Base-by-base conservation (phyloP, 2,888 invertebrate genomes). In the Lithophane socia region DNA sequence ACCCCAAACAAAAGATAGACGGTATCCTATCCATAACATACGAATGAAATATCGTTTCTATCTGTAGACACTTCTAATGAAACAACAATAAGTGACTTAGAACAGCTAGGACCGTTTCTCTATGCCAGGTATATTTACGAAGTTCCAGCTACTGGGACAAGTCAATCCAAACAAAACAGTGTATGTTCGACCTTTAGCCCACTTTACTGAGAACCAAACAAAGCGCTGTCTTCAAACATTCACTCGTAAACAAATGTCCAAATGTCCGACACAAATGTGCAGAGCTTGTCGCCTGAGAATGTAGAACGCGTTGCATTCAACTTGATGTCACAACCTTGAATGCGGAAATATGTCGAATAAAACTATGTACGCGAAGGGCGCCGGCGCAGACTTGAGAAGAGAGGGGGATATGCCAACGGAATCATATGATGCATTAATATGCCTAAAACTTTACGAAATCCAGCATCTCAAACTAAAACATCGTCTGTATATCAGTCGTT, bases 331-430 rank as follows among this genome's bases (percentile, higher is more conserved):
- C 86, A 83, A 83, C 84, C 84, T 84, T 84, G 86, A 84, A 84
- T 84, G 84, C 84, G 86, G 84, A 84, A 84, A 86, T 86, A 86
- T 84, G 86, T 84, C 86, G 74, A 86, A 84, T 86, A 78, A 83
- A 84, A 83, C 83, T 77, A 74, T 72, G 83, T 70, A 70, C 58
- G 75, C 42, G 84, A 83, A 84, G 86, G 84, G 86, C 72, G 64
- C 63, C 60, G 10, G 54, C 66, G 16, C n/a, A 5, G 82, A 78
- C 37, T 49, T 70, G 16, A n/a, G 74, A 86, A 82, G 61, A n/a
- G 5, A 70, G 0, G 21, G 4, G 56, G 75, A 84, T 78, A 64
- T 83, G 54, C 49, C 56, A 47, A 52, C 16, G 9, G 0, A 42
- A 0, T 64, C n/a, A 0, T 37, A 0, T 42, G 10, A 10, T n/a